phyloP scores from a whole-genome alignment of 2,797 vertebrate genomes.

The Onychomys arenicola region DNA sequence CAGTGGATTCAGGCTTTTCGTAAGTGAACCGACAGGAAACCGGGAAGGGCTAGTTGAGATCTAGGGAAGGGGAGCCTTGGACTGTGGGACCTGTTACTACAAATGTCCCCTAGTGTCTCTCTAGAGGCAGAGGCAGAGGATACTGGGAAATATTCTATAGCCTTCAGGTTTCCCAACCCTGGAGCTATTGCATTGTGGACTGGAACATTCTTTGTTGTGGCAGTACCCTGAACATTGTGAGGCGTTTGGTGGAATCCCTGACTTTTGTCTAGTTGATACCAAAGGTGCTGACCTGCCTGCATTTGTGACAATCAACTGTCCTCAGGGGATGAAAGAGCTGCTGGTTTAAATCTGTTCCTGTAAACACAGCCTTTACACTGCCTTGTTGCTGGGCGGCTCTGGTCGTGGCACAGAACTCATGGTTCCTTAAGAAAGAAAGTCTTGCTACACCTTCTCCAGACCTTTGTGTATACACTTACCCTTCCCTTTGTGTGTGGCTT shows the following conservation, averaged over 20 bases:
- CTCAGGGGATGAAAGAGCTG: neutral
- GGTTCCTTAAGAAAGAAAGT: neutral
- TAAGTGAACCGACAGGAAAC: neutral
- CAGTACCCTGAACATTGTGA: neutral
- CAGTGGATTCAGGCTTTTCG: neutral
- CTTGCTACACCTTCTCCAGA: neutral
- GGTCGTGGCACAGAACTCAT: neutral
- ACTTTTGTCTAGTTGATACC: neutral
- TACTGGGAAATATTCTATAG: neutral
- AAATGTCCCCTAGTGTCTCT: neutral
- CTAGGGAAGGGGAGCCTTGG: neutral
- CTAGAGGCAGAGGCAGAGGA: neutral
- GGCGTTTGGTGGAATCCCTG: neutral
- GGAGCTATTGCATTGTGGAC: accelerated
- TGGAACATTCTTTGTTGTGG: neutral
- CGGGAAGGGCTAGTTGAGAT: neutral
- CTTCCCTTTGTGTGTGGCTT: neutral
- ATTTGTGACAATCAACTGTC: neutral
- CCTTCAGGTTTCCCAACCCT: neutral
- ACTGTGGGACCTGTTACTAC: neutral
- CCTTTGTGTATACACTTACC: neutral
- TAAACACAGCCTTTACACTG: neutral
- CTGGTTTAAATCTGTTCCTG: neutral
- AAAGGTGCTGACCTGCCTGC: neutral
- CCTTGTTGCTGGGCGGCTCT: neutral